Percentiles rank a stretch among this genome's conserved stretches.
Conservation (phyloP, 2,113 vertebrate genomes). For the Triplophysa dalaica region DNA sequence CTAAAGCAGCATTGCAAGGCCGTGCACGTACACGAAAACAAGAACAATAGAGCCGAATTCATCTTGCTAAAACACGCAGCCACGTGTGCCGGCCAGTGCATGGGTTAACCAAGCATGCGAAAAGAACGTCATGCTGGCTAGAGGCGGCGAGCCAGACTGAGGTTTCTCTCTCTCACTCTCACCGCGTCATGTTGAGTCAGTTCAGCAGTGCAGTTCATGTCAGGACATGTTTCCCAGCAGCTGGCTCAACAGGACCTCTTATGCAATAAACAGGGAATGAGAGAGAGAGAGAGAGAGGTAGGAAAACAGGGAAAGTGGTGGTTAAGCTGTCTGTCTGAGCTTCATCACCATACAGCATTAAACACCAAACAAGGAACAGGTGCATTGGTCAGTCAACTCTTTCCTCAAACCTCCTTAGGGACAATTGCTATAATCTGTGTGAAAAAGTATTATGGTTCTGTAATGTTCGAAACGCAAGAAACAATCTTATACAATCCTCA, state of each 20-base stretch:
- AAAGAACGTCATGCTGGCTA: conserved; percentile 54
- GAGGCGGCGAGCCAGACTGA: conserved; percentile 45
- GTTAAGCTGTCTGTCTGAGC: conserved; percentile 48
- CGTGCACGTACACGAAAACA: neutral
- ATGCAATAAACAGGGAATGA: conserved; percentile 59
- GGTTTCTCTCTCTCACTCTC: conserved; percentile 46
- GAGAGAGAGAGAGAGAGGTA: neutral
- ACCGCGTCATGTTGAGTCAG: conserved; percentile 60
- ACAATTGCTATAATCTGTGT: conserved; percentile 9
- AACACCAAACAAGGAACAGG: conserved; percentile 50
- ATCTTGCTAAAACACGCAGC: conserved; percentile 20
- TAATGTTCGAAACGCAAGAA: neutral
- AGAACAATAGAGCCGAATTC: conserved; percentile 9
- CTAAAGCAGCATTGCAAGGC: neutral
- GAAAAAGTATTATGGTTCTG: neutral
- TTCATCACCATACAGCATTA: conserved; percentile 45
- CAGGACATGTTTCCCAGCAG: conserved; percentile 69
- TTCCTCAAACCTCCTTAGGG: conserved; percentile 38
- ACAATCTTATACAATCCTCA: no score
- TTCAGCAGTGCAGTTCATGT: conserved; percentile 66
- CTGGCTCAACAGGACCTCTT: conserved; percentile 70
- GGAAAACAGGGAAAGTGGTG: neutral
- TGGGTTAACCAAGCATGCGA: conserved; percentile 29
- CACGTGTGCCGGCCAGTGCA: conserved; percentile 1
- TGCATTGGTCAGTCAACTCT: conserved; percentile 31